Conservation (phyloP, 2,797 vertebrate species). For the Huso huso region DNA sequence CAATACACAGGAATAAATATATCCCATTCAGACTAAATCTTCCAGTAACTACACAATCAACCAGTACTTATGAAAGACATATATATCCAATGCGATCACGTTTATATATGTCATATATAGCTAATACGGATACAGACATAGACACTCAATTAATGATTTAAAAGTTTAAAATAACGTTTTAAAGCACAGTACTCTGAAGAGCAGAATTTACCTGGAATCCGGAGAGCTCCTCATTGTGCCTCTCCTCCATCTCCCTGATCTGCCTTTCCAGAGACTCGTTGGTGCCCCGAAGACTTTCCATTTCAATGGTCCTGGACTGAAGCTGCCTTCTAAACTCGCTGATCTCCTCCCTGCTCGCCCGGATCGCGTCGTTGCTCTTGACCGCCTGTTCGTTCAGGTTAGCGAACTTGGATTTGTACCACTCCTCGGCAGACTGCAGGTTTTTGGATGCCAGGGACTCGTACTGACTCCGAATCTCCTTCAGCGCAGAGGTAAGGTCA, state of each 20-base stretch:
- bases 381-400: constrained; percentile 79
- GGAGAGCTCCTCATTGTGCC: constrained; percentile 68
- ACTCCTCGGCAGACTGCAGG: constrained; percentile 88
- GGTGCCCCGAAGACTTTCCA: constrained; percentile 83
- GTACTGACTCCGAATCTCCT: constrained; percentile 86
- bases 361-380: constrained; percentile 77
- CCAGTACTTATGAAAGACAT: too few species aligned
- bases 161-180: constrained; percentile 12
- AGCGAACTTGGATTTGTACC: constrained; percentile 89
- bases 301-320: constrained; percentile 85
- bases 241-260: constrained; percentile 85
- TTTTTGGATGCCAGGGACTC: constrained; percentile 87
- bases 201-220: constrained; percentile 72
- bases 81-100: too few species aligned
- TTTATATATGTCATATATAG: neutral
- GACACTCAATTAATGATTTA: neutral
- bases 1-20: too few species aligned
- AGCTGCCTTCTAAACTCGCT: constrained; percentile 88
- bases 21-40: too few species aligned
- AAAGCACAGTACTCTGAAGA: constrained; percentile 14
- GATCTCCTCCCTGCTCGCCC: constrained; percentile 78
- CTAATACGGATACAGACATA: neutral
- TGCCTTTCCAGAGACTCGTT: constrained; percentile 88
- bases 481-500: constrained; percentile 80
- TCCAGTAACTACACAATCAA: too few species aligned